A percentile compares a stretch with the other conserved stretches of the same genome.
phyloP scores from a whole-genome alignment of 2,888 invertebrate species.

The Conistra vaccinii region DNA sequence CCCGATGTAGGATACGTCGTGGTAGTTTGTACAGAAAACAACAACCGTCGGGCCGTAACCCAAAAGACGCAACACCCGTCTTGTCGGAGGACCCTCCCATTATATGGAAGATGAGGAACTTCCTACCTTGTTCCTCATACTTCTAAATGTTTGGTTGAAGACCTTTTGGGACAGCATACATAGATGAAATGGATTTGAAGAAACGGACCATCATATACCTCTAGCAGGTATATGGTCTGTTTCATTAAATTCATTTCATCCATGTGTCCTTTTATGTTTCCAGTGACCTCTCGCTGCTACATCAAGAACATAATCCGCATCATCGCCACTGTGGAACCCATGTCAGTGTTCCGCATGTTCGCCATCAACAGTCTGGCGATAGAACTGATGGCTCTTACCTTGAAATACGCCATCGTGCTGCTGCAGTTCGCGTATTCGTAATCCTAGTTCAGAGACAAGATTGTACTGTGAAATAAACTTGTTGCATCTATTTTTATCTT shows the following conservation, averaged over 20 bases:
- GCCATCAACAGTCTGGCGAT: constrained; percentile 10
- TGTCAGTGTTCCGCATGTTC: constrained; percentile 39
- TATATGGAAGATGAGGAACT: not conserved
- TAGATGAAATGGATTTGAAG: not conserved
- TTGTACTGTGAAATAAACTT: not conserved
- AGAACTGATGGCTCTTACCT: constrained; percentile 10
- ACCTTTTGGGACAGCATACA: not conserved
- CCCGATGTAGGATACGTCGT: too few species aligned
- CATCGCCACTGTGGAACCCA: constrained; percentile 22
- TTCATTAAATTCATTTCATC: too few species aligned
- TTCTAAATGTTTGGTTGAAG: not conserved
- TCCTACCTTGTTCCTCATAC: not conserved
- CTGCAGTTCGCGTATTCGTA: constrained; percentile 21
- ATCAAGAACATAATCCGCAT: constrained; percentile 28
- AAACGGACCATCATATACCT: not conserved
- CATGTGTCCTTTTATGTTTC: not conserved
- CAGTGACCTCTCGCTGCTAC: constrained; percentile 19
- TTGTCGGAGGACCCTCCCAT: too few species aligned
- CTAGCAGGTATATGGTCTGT: too few species aligned
- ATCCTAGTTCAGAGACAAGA: not conserved
- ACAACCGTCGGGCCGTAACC: too few species aligned
- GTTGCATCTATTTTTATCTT: not conserved
- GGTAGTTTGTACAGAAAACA: too few species aligned
- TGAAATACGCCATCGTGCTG: constrained; percentile 28
- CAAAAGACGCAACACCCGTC: too few species aligned